These are phyloP conservation scores for Catocala fraxini DNA, from an alignment of 2,888 invertebrate genomes.

Conservation along the genomic window DNA sequence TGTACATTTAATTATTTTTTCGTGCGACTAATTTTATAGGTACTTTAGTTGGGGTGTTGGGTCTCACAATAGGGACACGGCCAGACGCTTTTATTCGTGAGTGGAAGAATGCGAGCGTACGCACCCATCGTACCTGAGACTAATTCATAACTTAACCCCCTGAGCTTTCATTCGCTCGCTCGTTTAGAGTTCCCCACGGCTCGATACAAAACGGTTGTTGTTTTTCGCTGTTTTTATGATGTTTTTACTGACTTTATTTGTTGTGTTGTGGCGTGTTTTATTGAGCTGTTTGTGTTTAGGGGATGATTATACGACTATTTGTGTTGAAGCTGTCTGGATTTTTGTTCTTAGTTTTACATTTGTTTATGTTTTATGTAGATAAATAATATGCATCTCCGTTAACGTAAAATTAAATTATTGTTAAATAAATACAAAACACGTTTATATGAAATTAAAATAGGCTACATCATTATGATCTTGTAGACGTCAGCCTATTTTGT, in stretches of 20 bases:
- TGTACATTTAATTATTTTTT: constrained; percentile 1
- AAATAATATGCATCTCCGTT: too few species aligned
- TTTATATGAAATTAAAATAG: too few species aligned
- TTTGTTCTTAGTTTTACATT: neutral
- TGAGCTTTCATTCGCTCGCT: constrained; percentile 19
- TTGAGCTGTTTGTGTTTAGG: constrained; percentile 16
- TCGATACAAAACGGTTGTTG: constrained; percentile 40
- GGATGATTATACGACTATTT: constrained; percentile 16
- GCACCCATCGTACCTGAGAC: constrained; percentile 53
- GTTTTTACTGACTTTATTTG: constrained; percentile 11
- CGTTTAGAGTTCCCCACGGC: constrained; percentile 39
- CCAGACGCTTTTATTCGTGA: constrained; percentile 38
- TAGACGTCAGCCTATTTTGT: too few species aligned
- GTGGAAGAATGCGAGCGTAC: constrained; percentile 42
- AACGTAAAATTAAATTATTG: too few species aligned
- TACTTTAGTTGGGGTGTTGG: constrained; percentile 14
- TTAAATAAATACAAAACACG: too few species aligned
- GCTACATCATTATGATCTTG: too few species aligned
- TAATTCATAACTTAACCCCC: constrained; percentile 50
- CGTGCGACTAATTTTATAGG: constrained; percentile 1
- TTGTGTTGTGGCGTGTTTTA: constrained; percentile 23
- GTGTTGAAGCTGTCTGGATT: constrained; percentile 6
- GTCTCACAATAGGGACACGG: constrained; percentile 33
- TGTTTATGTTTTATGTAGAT: neutral
- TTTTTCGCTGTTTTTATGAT: constrained; percentile 29